Evolutionary conservation across 2,888 invertebrate genomes (phyloP).

Genomic region (Zaprionus bogoriensis): DNA sequence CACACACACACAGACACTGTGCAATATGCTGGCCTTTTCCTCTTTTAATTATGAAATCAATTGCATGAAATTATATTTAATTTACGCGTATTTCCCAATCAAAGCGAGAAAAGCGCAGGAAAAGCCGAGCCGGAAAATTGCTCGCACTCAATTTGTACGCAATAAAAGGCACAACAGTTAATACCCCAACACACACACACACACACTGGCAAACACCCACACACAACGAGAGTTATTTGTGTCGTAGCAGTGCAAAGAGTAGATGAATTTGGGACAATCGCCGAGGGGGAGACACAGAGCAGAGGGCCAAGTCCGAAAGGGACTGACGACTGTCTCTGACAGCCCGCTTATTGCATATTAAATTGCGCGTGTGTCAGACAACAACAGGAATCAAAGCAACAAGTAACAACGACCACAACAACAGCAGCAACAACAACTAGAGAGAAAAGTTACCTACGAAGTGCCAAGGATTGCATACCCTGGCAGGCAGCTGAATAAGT

Average conservation of each 20-base stretch:
- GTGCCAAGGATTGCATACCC: no score
- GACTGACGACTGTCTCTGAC: constrained; percentile 52
- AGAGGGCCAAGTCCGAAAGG: background rate
- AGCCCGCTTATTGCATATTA: constrained; percentile 74
- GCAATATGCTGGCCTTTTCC: background rate
- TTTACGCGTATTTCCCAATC: constrained; percentile 13
- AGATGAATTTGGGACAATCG: no score
- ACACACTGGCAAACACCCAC: background rate
- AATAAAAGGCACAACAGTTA: constrained; percentile 26
- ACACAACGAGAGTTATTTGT: background rate
- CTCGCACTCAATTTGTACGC: constrained; percentile 4
- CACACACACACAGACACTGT: background rate
- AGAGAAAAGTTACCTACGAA: no score
- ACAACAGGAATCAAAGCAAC: constrained; percentile 47
- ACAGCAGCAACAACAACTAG: constrained; percentile 1
- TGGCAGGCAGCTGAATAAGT: no score
- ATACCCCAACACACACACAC: constrained; percentile 8
- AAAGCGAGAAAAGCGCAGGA: constrained; percentile 20
- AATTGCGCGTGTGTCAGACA: constrained; percentile 46
- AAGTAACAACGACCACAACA: constrained; percentile 19
- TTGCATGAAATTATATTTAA: constrained; percentile 56
- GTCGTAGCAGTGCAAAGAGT: background rate
- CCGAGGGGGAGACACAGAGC: no score
- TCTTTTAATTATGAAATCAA: constrained; percentile 50
- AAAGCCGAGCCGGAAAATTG: background rate